A percentile compares a stretch with the other conserved stretches of the same genome.
Conservation (phyloP, 2,113 vertebrate genomes). For the Protobothrops flavoviridis region DNA sequence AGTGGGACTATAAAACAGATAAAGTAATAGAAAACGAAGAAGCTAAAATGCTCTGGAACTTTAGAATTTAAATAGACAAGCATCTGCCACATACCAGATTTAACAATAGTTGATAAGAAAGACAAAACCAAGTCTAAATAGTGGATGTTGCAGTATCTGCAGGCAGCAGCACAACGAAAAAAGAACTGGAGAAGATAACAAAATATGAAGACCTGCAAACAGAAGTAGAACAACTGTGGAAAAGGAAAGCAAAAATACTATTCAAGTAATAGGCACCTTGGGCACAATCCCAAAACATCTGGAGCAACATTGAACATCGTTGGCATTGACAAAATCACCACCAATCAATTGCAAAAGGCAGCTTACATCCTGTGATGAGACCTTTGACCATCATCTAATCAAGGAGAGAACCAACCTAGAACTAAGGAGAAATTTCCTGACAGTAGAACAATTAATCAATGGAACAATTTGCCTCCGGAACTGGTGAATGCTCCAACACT, state of each 20-base stretch:
- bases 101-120: not conserved
- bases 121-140: not conserved
- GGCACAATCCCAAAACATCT: not conserved
- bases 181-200: not conserved
- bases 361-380: not conserved
- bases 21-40: not conserved
- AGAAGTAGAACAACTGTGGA: not conserved
- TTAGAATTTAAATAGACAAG: not conserved
- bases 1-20: not conserved
- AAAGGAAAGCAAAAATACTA: not conserved
- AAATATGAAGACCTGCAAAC: not conserved
- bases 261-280: not conserved
- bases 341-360: not conserved
- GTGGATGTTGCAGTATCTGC: not conserved
- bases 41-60: not conserved
- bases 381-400: not conserved
- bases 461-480: not conserved
- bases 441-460: not conserved
- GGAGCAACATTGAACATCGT: not conserved
- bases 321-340: not conserved
- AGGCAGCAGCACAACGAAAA: not conserved
- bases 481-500: not conserved
- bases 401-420: not conserved
- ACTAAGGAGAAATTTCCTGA: not conserved
- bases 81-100: not conserved